These are phyloP conservation scores for Germaria angustata DNA, from an alignment of 2,888 invertebrate genomes.

Conservation along the genomic window DNA sequence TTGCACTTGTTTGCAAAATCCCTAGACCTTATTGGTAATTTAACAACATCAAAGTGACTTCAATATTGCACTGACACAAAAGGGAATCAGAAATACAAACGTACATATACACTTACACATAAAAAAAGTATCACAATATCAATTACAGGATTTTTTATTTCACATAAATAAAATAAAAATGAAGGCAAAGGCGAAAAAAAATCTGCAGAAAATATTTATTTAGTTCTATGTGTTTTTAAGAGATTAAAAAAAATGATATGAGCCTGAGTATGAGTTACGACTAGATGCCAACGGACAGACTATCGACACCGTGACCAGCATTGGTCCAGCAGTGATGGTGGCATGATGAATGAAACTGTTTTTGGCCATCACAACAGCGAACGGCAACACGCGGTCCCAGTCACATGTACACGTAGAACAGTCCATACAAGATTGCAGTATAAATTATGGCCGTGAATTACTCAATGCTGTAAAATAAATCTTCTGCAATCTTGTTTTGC, in stretches of 20 bases:
- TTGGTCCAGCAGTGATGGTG: slow-evolving; percentile 22
- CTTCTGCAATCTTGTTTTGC: slow-evolving; percentile 74
- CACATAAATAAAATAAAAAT: slow-evolving; percentile 29
- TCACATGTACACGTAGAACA: slow-evolving; percentile 31
- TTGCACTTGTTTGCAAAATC: slow-evolving; percentile 11
- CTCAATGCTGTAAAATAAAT: slow-evolving; percentile 75
- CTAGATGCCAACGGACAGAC: neutral
- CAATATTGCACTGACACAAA: slow-evolving; percentile 48
- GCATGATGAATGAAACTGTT: slow-evolving; percentile 55
- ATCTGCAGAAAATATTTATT: slow-evolving; percentile 44
- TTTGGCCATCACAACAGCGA: slow-evolving; percentile 20
- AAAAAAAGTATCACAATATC: slow-evolving; percentile 55
- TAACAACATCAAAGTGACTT: slow-evolving; percentile 58
- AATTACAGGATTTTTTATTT: slow-evolving; percentile 65
- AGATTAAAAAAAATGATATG: slow-evolving; percentile 47
- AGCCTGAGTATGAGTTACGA: neutral
- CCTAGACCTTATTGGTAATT: slow-evolving; percentile 44
- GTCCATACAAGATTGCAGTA: slow-evolving; percentile 69
- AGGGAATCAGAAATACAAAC: slow-evolving; percentile 37
- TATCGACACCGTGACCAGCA: slow-evolving; percentile 12
- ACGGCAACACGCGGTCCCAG: slow-evolving; percentile 14
- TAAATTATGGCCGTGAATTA: slow-evolving; percentile 78
- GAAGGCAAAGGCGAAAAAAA: slow-evolving; percentile 31
- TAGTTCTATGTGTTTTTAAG: slow-evolving; percentile 58
- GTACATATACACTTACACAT: neutral